These are phyloP conservation scores for Ctenopoma kingsleyae DNA, from an alignment of 2,797 vertebrate genomes.

Conservation along the genomic window DNA sequence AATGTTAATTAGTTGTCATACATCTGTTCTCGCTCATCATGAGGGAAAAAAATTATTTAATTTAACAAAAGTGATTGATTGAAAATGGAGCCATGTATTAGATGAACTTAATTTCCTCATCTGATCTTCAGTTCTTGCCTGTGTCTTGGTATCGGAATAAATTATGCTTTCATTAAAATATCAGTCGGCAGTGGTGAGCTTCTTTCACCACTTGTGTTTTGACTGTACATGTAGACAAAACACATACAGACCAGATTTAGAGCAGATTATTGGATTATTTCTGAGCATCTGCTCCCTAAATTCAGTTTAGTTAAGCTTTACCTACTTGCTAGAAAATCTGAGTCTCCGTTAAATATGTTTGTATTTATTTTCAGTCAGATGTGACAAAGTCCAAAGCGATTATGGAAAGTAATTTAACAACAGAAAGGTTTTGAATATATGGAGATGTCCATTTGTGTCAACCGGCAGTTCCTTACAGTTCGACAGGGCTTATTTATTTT, in stretches of 20 bases:
- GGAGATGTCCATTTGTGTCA: background rate
- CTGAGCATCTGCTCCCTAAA: background rate
- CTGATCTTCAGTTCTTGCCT: conserved; percentile 24
- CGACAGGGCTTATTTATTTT: background rate
- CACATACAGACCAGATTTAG: background rate
- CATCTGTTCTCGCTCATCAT: conserved; percentile 40
- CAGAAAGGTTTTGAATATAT: background rate
- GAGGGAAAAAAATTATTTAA: conserved; percentile 12
- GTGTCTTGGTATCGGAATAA: conserved; percentile 44
- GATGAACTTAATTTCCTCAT: conserved; percentile 40
- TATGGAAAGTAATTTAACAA: background rate
- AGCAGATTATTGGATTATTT: background rate
- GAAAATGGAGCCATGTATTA: conserved; percentile 31
- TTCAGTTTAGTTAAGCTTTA: background rate
- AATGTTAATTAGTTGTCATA: conserved; percentile 61
- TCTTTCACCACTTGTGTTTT: background rate
- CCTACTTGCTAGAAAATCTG: background rate
- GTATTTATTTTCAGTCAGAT: background rate
- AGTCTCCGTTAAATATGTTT: background rate
- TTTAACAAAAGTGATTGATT: conserved; percentile 34
- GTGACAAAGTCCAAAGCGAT: background rate
- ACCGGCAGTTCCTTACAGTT: background rate
- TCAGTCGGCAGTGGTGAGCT: conserved; percentile 12
- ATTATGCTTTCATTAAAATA: conserved; percentile 46
- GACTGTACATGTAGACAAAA: background rate